Evolutionary conservation across 1,140 invertebrate species (phyloP).

Genomic region (Cotesia typhae): DNA sequence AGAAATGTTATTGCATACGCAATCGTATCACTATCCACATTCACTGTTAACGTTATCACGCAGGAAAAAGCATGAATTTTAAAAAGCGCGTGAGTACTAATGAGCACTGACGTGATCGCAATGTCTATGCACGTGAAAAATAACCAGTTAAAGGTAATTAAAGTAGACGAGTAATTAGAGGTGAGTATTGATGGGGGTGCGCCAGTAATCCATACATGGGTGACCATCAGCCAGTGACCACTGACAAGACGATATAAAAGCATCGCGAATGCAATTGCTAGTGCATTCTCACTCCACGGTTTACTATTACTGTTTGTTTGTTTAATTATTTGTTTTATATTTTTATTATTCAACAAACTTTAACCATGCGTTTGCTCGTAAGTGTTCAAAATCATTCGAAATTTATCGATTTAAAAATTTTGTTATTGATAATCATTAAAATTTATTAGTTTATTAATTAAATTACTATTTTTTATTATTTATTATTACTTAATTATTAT

Average conservation of each 20-base stretch:
- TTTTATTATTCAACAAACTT: slow-evolving; percentile 16
- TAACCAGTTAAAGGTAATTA: slow-evolving; percentile 6
- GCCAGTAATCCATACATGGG: slow-evolving; percentile 28
- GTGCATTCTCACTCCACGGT: slow-evolving; percentile 41
- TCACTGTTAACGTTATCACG: no score
- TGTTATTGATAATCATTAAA: no score
- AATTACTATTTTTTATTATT: no score
- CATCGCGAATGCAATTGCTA: slow-evolving; percentile 30
- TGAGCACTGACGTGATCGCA: slow-evolving; percentile 10
- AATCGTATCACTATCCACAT: no score
- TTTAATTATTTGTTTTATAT: background rate
- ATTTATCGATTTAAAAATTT: no score
- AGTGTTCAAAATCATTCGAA: slow-evolving; percentile 8
- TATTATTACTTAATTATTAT: no score
- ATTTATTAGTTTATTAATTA: no score
- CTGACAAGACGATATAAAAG: slow-evolving; percentile 45
- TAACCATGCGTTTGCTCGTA: slow-evolving; percentile 44
- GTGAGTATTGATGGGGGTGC: slow-evolving; percentile 36
- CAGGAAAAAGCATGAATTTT: slow-evolving; percentile 6
- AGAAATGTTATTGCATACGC: no score
- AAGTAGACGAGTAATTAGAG: slow-evolving; percentile 38
- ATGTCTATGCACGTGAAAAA: slow-evolving; percentile 6
- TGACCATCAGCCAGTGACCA: slow-evolving; percentile 7
- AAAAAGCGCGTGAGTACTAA: background rate
- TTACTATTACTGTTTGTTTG: slow-evolving; percentile 34